phyloP scores from a whole-genome alignment of 2,888 invertebrate species.

The Scrobipalpa costella region DNA sequence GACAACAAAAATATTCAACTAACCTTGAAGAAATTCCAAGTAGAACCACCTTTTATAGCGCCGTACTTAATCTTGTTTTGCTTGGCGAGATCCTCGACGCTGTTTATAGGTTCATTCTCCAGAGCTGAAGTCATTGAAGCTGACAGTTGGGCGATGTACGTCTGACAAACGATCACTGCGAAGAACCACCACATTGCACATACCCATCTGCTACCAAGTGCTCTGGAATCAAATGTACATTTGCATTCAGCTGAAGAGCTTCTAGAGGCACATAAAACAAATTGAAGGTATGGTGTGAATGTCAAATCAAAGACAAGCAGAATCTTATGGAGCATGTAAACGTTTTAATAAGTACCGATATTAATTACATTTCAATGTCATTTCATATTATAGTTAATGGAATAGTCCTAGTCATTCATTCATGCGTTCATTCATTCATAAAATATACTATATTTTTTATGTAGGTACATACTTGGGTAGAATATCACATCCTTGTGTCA shows the following conservation, averaged over 20 bases:
- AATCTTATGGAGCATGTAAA: too few species aligned
- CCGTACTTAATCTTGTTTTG: slow-evolving; percentile 97
- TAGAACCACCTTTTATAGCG: slow-evolving; percentile 90
- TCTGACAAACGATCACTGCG: slow-evolving; percentile 94
- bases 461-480: slow-evolving; percentile 87
- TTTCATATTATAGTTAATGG: too few species aligned
- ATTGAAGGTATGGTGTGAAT: too few species aligned
- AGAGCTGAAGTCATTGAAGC: slow-evolving; percentile 94
- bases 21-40: slow-evolving; percentile 90
- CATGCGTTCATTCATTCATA: too few species aligned
- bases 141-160: slow-evolving; percentile 96
- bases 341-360: too few species aligned
- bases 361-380: too few species aligned
- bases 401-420: too few species aligned
- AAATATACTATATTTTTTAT: neutral
- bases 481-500: slow-evolving; percentile 96
- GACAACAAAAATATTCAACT: neutral
- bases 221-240: slow-evolving; percentile 75
- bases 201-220: slow-evolving; percentile 93
- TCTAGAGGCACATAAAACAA: neutral
- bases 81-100: slow-evolving; percentile 93
- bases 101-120: slow-evolving; percentile 92
- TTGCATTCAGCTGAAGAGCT: neutral
- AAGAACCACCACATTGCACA: slow-evolving; percentile 98
- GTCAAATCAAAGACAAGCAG: too few species aligned